Conservation (phyloP, 2,888 invertebrate species). For the Seira musarum region DNA sequence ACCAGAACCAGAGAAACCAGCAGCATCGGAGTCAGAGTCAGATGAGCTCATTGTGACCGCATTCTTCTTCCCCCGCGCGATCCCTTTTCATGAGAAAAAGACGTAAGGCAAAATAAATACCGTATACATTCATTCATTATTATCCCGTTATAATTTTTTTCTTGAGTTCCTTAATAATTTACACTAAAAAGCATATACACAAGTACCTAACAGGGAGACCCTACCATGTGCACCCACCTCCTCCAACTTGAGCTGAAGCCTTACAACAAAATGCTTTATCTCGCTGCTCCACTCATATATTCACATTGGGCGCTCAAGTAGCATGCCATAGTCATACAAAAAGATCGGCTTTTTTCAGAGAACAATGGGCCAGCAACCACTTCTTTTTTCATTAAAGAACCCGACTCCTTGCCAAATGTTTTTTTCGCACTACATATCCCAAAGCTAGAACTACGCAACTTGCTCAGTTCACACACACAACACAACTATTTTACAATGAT, state of each 20-base stretch:
- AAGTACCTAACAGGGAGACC: no score
- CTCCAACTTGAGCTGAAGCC: no score
- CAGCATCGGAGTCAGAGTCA: no score
- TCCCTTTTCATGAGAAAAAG: slow-evolving; percentile 33
- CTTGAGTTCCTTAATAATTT: slow-evolving; percentile 47
- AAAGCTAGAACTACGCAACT: no score
- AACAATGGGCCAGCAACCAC: not conserved
- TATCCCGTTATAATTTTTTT: not conserved
- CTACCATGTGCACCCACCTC: no score
- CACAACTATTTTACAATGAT: no score
- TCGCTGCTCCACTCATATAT: not conserved
- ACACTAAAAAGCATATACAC: slow-evolving; percentile 22
- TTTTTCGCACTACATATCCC: not conserved
- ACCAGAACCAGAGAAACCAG: no score
- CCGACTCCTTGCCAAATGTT: not conserved
- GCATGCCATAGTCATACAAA: not conserved
- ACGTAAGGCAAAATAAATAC: slow-evolving; percentile 14
- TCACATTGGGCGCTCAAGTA: not conserved
- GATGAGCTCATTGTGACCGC: slow-evolving; percentile 52
- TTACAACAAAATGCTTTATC: not conserved
- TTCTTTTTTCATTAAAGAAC: not conserved
- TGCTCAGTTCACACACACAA: no score
- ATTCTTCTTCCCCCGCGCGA: slow-evolving; percentile 42
- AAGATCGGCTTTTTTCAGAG: not conserved
- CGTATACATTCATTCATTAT: not conserved